Percentiles rank a stretch among this genome's conserved stretches.
Evolutionary conservation across 2,113 vertebrate species (phyloP).

Genomic region (Dromiciops gliroides): DNA sequence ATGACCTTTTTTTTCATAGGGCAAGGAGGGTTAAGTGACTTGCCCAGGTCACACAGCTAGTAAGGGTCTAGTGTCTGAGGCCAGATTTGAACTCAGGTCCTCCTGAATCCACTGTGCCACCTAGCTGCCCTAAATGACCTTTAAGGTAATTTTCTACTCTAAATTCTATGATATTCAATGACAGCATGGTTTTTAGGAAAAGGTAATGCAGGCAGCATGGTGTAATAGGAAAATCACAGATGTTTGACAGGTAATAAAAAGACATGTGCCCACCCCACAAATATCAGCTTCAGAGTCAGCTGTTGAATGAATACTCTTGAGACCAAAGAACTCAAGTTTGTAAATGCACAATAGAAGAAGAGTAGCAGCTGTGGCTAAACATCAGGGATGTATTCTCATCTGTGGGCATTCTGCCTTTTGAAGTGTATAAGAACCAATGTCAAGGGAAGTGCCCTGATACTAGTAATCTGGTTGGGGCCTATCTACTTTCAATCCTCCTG

Average conservation of each 20-base stretch:
- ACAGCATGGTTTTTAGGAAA: not conserved
- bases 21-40: no score
- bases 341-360: not conserved
- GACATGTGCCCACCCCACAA: not conserved
- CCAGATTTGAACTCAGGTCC: no score
- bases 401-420: not conserved
- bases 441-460: not conserved
- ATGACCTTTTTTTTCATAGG: no score
- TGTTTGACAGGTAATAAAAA: not conserved
- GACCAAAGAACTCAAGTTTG: not conserved
- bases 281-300: not conserved
- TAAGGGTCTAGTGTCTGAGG: no score
- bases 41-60: no score
- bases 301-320: not conserved
- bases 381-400: not conserved
- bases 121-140: not conserved
- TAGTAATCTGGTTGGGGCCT: not conserved
- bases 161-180: not conserved
- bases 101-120: no score
- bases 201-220: not conserved
- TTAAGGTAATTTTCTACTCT: not conserved
- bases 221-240: not conserved
- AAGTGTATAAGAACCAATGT: not conserved
- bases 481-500: not conserved
- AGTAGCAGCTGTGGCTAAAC: not conserved